Conservation (phyloP, 2,113 vertebrate species). For the Bos taurus region ARS-UCD2.0 NC_037340.1:32034501-32035000, state of each 20-base stretch:
- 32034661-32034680: not conserved
- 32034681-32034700: not conserved
- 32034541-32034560: not conserved
- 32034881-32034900: not conserved
- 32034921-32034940: not conserved
- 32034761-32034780: not conserved
- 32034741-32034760: not conserved
- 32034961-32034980: not conserved
- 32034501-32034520: not conserved
- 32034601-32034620: not conserved
- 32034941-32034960: not conserved
- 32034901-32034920: not conserved
- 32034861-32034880: not conserved
- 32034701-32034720: not conserved
- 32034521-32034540: not conserved
- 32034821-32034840: not conserved
- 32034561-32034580: not conserved
- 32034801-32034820: not conserved
- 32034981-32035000: not conserved
- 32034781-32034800: not conserved
- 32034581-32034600: not conserved
- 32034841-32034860: not conserved
- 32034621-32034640: not conserved
- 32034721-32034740: not conserved
- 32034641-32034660: not conserved